phyloP scores from a whole-genome alignment of 2,888 invertebrate genomes.

The Dioctria rufipes region DNA sequence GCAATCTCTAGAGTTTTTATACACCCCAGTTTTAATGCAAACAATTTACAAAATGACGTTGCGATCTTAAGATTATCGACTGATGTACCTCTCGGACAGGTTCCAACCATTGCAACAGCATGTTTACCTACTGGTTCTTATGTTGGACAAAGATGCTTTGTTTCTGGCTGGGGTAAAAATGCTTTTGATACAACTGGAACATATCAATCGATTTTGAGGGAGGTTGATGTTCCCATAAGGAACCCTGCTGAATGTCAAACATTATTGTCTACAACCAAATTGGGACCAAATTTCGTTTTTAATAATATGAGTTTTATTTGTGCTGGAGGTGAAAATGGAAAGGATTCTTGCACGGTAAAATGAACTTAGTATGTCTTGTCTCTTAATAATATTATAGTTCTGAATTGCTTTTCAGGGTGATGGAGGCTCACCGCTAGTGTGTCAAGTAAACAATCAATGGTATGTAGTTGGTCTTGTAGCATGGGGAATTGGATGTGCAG shows the following conservation, averaged over 20 bases:
- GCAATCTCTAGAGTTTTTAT: conserved; percentile 75
- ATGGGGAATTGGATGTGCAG: conserved; percentile 77
- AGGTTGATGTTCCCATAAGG: conserved; percentile 83
- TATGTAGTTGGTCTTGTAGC: conserved; percentile 73
- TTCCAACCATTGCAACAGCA: conserved; percentile 75
- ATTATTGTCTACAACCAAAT: conserved; percentile 76
- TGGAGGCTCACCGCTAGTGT: conserved; percentile 72
- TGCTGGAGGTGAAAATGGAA: conserved; percentile 83
- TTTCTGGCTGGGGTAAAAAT: conserved; percentile 92
- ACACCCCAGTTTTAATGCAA: conserved; percentile 79
- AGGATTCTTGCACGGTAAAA: conserved; percentile 84
- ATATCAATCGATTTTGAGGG: conserved; percentile 78
- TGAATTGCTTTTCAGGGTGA: conserved; percentile 69
- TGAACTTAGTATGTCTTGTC: not conserved
- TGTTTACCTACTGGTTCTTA: conserved; percentile 74
- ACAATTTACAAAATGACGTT: conserved; percentile 85
- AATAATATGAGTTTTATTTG: conserved; percentile 82
- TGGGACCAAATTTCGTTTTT: conserved; percentile 77
- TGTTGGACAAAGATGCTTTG: conserved; percentile 74
- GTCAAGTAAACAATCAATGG: conserved; percentile 66
- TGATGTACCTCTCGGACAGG: conserved; percentile 74
- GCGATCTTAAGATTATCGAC: conserved; percentile 82
- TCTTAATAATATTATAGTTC: not conserved
- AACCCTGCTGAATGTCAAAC: conserved; percentile 78
- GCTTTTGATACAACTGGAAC: conserved; percentile 75